A percentile compares a stretch with the other conserved stretches of the same genome.
Evolutionary conservation across 2,113 vertebrate genomes (phyloP).

Genomic region (Serilophus lunatus): DNA sequence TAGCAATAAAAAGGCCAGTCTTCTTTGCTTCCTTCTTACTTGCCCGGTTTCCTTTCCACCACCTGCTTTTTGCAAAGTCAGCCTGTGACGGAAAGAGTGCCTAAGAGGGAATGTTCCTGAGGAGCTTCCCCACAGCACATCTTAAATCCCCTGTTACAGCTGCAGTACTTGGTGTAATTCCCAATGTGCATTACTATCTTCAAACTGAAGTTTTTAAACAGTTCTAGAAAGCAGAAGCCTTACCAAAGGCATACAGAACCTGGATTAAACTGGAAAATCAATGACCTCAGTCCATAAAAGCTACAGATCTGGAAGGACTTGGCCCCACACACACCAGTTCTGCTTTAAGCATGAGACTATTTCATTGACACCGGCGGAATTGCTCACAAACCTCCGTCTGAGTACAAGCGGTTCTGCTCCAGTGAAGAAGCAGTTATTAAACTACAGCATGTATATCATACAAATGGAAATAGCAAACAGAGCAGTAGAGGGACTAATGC

Average conservation of each 20-base stretch:
- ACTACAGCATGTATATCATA: background rate
- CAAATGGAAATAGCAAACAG: background rate
- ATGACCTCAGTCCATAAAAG: background rate
- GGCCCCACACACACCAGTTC: background rate
- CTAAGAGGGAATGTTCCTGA: background rate
- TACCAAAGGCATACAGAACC: background rate
- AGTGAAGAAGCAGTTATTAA: background rate
- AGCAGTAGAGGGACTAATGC: background rate
- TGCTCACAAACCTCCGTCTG: rapidly evolving
- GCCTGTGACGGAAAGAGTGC: background rate
- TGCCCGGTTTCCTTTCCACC: background rate
- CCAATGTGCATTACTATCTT: background rate
- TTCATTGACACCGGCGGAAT: background rate
- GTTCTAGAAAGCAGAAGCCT: background rate
- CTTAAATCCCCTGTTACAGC: background rate
- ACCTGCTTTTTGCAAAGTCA: background rate
- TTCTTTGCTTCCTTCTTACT: background rate
- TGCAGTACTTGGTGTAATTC: background rate
- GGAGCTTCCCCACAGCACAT: rapidly evolving
- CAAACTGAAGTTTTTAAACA: background rate
- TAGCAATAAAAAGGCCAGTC: constrained; percentile 30
- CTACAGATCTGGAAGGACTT: background rate
- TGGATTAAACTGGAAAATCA: background rate
- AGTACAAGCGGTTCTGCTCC: background rate
- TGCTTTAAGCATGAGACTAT: background rate